A percentile compares a stretch with the other conserved stretches of the same genome.
Conservation (phyloP, 2,797 vertebrate species). For the Crypturellus tataupa region DNA sequence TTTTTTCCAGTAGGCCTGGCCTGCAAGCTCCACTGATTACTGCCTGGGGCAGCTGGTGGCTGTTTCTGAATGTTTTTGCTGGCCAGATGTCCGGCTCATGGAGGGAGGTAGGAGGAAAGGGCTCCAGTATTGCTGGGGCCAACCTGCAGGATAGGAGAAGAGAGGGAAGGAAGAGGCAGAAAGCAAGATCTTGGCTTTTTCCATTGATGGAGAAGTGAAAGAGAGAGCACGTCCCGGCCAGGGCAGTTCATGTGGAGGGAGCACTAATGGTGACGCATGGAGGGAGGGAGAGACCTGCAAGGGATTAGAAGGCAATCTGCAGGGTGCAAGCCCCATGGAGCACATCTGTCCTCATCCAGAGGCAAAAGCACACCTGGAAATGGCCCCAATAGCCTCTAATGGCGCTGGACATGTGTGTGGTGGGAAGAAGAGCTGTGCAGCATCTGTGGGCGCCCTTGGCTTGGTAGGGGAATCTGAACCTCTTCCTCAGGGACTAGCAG, state of each 20-base stretch:
- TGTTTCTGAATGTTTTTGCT: neutral
- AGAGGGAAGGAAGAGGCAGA: neutral
- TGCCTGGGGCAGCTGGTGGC: neutral
- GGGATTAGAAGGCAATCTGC: neutral
- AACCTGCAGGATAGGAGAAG: neutral
- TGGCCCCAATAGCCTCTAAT: neutral
- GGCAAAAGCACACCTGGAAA: neutral
- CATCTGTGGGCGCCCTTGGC: neutral
- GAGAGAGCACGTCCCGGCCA: neutral
- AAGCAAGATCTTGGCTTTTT: neutral
- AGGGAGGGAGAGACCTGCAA: neutral
- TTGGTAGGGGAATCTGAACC: neutral
- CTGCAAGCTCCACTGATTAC: neutral
- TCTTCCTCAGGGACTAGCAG: neutral
- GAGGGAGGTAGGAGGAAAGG: neutral
- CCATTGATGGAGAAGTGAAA: neutral
- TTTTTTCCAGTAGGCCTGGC: rapidly evolving
- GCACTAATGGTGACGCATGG: neutral
- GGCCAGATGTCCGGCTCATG: neutral
- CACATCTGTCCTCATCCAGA: neutral
- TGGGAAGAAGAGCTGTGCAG: neutral
- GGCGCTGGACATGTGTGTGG: neutral
- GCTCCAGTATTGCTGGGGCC: neutral
- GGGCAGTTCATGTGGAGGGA: too few relatives aligned
- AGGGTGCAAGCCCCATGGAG: neutral